These are phyloP conservation scores for Cheilosia pagana DNA, from an alignment of 2,888 invertebrate species.

Conservation along the genomic window DNA sequence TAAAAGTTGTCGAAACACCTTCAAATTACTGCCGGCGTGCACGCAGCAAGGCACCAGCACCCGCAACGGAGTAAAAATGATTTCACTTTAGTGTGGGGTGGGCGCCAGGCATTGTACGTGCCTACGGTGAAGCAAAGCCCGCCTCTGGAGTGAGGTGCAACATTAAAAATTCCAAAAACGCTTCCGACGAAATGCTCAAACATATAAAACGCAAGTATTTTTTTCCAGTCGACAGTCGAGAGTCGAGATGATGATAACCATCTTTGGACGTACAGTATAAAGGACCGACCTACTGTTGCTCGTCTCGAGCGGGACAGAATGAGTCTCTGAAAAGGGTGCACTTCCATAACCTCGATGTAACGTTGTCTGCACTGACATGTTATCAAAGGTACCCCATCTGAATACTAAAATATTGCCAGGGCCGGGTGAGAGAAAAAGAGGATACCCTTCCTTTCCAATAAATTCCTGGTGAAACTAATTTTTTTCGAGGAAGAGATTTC, in stretches of 20 bases:
- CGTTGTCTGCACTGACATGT: conserved; percentile 68
- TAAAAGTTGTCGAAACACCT: conserved; percentile 53
- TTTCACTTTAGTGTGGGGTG: conserved; percentile 6
- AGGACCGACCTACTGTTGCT: conserved; percentile 66
- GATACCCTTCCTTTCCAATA: conserved; percentile 18
- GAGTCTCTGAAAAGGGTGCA: conserved; percentile 71
- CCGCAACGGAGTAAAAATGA: not conserved
- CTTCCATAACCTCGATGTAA: conserved; percentile 60
- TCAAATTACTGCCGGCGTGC: conserved; percentile 53
- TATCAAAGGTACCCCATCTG: conserved; percentile 70
- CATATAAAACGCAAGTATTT: conserved; percentile 49
- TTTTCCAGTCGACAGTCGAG: conserved; percentile 33
- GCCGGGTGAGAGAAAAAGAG: conserved; percentile 19
- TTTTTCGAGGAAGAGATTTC: conserved; percentile 52
- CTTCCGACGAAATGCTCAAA: conserved; percentile 70
- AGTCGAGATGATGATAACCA: conserved; percentile 46
- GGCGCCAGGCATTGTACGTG: conserved; percentile 67
- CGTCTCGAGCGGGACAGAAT: conserved; percentile 8
- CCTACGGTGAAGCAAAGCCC: conserved; percentile 54
- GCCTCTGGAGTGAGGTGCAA: conserved; percentile 14
- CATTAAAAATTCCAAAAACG: conserved; percentile 74
- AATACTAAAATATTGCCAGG: conserved; percentile 67
- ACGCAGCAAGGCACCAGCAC: conserved; percentile 32
- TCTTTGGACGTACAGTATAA: conserved; percentile 36
- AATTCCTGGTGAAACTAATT: conserved; percentile 64